Evolutionary conservation across 2,113 vertebrate species (phyloP).

Genomic region (Petaurus breviceps): DNA sequence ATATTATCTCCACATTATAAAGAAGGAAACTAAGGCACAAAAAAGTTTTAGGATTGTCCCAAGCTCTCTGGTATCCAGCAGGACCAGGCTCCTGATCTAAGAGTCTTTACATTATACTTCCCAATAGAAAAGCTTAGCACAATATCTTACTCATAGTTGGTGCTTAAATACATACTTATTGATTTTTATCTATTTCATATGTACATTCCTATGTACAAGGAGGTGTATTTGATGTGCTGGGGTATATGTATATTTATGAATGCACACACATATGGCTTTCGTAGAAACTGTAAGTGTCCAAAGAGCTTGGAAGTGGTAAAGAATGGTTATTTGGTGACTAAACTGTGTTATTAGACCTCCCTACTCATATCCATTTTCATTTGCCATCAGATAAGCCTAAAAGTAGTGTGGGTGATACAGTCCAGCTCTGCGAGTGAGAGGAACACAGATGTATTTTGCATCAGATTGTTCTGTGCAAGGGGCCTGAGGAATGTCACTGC

Average conservation of each 20-base stretch:
- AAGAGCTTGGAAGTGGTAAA: constrained; percentile 15
- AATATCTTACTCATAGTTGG: not conserved
- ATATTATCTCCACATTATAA: not conserved
- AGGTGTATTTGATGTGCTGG: not conserved
- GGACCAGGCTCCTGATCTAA: not conserved
- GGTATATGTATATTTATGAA: not conserved
- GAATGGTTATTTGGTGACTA: constrained; percentile 23
- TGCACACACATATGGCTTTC: constrained; percentile 40
- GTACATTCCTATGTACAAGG: not conserved
- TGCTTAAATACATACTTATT: not conserved
- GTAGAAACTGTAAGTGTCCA: constrained; percentile 44
- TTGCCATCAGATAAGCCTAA: constrained; percentile 48
- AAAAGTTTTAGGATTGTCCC: not conserved
- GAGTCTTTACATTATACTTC: not conserved
- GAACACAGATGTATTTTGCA: not conserved
- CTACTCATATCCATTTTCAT: not conserved
- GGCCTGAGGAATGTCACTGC: constrained; percentile 64
- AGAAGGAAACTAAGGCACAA: not conserved
- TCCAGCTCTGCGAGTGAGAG: constrained; percentile 32
- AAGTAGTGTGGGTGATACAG: constrained; percentile 24
- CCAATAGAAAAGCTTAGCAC: not conserved
- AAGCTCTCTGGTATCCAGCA: not conserved
- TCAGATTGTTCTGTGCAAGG: constrained; percentile 36
- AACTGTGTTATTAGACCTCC: not conserved
- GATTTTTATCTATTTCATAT: not conserved